Conservation (phyloP, 2,113 vertebrate species). For the Echinops telfairi region DNA sequence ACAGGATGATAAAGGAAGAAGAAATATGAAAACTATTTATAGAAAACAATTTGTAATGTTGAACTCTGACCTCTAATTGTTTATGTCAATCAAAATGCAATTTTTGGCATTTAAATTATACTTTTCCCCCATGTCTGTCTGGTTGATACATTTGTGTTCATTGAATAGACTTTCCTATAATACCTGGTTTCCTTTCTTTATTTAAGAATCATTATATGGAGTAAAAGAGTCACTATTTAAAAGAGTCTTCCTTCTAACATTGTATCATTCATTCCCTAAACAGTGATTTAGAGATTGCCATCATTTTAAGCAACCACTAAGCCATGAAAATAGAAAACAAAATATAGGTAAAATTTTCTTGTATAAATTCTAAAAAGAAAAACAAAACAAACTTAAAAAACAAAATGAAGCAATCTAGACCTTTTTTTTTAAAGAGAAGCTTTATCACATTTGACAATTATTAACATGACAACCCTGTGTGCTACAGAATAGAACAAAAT, state of each 20-base stretch:
- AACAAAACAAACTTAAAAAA: slow-evolving; percentile 60
- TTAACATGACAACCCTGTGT: background rate
- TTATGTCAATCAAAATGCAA: slow-evolving; percentile 11
- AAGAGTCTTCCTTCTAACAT: slow-evolving; percentile 15
- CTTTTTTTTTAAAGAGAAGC: no score
- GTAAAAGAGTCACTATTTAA: slow-evolving; percentile 35
- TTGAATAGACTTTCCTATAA: background rate
- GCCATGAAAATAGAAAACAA: background rate
- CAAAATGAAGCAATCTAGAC: slow-evolving; percentile 58
- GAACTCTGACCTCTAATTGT: slow-evolving; percentile 31
- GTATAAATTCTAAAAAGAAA: no score
- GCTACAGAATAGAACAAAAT: slow-evolving; percentile 39
- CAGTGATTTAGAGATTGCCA: slow-evolving; percentile 56
- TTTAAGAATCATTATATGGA: slow-evolving; percentile 43
- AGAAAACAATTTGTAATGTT: slow-evolving; percentile 25
- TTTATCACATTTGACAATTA: slow-evolving; percentile 26
- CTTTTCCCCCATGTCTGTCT: slow-evolving; percentile 60
- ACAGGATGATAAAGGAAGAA: slow-evolving; percentile 3
- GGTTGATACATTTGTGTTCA: background rate
- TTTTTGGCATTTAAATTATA: slow-evolving; percentile 46
- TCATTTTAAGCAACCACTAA: slow-evolving; percentile 73
- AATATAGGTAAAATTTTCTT: no score
- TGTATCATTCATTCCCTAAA: slow-evolving; percentile 40
- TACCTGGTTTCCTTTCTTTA: slow-evolving; percentile 55
- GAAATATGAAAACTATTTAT: background rate